Evolutionary conservation across 2,888 invertebrate genomes (phyloP).

Genomic region (Eulithis prunata): DNA sequence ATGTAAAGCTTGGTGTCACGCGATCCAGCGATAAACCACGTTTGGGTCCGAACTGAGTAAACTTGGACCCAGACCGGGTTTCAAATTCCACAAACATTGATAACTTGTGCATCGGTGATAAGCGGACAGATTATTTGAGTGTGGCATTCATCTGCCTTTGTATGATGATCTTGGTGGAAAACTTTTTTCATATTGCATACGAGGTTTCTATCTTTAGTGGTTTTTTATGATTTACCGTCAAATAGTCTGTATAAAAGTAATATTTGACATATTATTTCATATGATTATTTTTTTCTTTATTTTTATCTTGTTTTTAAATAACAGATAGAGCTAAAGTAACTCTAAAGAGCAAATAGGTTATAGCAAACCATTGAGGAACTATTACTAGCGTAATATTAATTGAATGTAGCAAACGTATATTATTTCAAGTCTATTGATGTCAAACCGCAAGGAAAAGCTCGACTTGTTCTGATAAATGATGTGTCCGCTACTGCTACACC

Average conservation of each 20-base stretch:
- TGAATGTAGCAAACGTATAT: conserved; percentile 36
- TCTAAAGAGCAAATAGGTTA: conserved; percentile 18
- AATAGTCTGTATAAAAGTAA: too few species aligned
- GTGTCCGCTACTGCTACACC: conserved; percentile 76
- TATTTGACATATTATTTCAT: too few species aligned
- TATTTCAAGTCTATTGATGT: conserved; percentile 55
- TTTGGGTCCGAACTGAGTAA: conserved; percentile 56
- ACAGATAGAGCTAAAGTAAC: not conserved
- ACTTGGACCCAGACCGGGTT: conserved; percentile 36
- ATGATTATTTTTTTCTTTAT: not conserved
- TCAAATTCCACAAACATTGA: conserved; percentile 26
- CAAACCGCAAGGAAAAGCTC: conserved; percentile 61
- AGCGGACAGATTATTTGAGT: conserved; percentile 1
- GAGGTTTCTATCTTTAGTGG: too few species aligned
- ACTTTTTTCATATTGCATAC: not conserved
- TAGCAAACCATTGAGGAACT: too few species aligned
- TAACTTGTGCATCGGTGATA: conserved; percentile 18
- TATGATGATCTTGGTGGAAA: not conserved
- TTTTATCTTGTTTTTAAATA: not conserved
- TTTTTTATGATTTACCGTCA: too few species aligned
- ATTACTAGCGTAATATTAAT: too few species aligned
- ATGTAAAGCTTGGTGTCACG: conserved; percentile 73
- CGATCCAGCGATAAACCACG: conserved; percentile 73
- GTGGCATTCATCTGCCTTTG: conserved; percentile 4
- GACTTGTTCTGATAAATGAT: conserved; percentile 79